Percentiles rank a stretch among this genome's conserved stretches.
phyloP scores from a whole-genome alignment of 2,888 invertebrate species.

The Limnephilus lunatus region DNA sequence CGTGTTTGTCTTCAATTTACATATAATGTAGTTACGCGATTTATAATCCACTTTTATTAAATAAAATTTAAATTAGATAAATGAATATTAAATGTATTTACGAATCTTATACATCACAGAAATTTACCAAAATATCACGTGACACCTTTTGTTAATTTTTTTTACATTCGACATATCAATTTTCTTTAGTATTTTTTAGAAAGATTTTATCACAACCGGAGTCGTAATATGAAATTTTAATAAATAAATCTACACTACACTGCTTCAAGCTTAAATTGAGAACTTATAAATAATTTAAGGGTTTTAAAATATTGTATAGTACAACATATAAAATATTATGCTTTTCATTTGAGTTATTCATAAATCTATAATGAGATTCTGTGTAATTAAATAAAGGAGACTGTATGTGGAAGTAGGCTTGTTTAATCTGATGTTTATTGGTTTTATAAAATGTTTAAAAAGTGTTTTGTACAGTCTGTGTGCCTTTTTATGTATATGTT shows the following conservation, averaged over 20 bases:
- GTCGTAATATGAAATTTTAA: background rate
- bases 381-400: background rate
- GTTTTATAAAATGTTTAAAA: slow-evolving; percentile 56
- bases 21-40: background rate
- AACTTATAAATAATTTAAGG: background rate
- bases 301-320: background rate
- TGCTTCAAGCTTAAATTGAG: slow-evolving; percentile 25
- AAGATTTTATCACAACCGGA: slow-evolving; percentile 7
- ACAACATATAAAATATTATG: background rate
- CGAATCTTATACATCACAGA: background rate
- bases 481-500: slow-evolving; percentile 65
- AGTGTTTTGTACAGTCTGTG: slow-evolving; percentile 66
- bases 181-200: slow-evolving; percentile 12
- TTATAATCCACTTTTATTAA: background rate
- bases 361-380: background rate
- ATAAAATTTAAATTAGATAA: background rate
- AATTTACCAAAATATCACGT: background rate
- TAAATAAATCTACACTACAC: slow-evolving; percentile 19
- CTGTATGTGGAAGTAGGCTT: background rate
- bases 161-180: background rate
- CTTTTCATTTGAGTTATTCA: slow-evolving; percentile 20
- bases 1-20: background rate
- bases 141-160: background rate
- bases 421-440: slow-evolving; percentile 2
- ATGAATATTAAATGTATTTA: background rate